These are phyloP conservation scores for Gambusia holbrooki DNA, from an alignment of 2,113 vertebrate species.

Conservation along the genomic window DNA sequence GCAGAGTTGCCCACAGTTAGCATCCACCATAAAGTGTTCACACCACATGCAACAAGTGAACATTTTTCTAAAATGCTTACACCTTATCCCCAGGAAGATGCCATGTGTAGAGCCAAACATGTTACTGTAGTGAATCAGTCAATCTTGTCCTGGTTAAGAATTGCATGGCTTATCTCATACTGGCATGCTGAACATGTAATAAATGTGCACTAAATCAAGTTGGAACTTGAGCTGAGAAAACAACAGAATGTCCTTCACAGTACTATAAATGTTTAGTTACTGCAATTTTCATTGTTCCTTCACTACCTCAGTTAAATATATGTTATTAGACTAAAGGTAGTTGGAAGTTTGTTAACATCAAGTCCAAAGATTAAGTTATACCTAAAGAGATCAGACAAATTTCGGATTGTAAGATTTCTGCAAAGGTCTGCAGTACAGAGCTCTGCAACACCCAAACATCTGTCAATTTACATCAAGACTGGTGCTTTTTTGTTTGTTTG, in stretches of 20 bases:
- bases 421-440: slow-evolving; percentile 10
- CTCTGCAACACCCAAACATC: slow-evolving; percentile 45
- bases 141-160: no score
- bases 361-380: not conserved
- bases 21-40: no score
- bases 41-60: no score
- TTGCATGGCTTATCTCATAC: no score
- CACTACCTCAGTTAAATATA: not conserved
- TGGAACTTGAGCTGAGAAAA: not conserved
- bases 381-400: slow-evolving; percentile 12
- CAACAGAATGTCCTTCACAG: slow-evolving; percentile 4
- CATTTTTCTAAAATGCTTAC: no score
- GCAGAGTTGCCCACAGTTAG: no score
- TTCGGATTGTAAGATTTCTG: not conserved
- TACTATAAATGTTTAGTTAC: slow-evolving; percentile 32
- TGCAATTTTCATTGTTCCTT: not conserved
- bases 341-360: not conserved
- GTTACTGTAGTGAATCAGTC: no score
- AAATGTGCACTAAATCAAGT: not conserved
- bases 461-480: slow-evolving; percentile 19
- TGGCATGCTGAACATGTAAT: not conserved
- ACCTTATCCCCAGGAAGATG: no score
- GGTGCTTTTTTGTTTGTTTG: no score
- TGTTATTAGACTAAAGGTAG: slow-evolving; percentile 26
- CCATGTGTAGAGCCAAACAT: no score